Conservation (phyloP, 2,797 vertebrate genomes). For the Crax fasciolata region DNA sequence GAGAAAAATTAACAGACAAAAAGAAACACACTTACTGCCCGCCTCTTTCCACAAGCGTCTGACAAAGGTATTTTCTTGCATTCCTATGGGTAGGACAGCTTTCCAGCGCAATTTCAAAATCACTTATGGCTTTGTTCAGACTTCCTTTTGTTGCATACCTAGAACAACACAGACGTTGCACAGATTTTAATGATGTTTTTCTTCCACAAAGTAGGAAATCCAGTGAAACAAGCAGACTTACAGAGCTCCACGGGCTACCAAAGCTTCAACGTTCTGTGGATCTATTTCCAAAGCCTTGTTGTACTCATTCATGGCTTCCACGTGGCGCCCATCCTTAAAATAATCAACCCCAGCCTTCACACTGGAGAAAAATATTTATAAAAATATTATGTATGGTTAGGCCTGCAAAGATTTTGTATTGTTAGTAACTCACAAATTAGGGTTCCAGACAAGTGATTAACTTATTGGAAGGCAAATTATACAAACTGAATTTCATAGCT, state of each 20-base stretch:
- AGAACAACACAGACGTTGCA: neutral
- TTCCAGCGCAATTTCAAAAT: conserved; percentile 94
- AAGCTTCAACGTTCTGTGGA: conserved; percentile 93
- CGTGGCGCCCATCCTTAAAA: conserved; percentile 93
- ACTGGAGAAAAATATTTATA: conserved; percentile 76
- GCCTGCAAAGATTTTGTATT: neutral
- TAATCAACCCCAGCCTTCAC: conserved; percentile 95
- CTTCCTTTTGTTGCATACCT: conserved; percentile 98
- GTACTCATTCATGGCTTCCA: conserved; percentile 98
- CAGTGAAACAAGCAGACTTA: conserved; percentile 81
- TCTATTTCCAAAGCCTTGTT: conserved; percentile 98
- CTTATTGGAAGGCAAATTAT: neutral
- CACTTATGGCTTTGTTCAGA: conserved; percentile 93
- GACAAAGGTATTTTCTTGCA: conserved; percentile 97
- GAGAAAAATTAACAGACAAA: neutral
- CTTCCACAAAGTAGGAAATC: neutral
- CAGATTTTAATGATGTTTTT: neutral
- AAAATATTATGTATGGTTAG: neutral
- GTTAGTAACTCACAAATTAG: neutral
- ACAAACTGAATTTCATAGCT: neutral
- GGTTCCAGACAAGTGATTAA: neutral
- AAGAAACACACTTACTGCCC: conserved; percentile 89
- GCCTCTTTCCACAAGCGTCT: conserved; percentile 96
- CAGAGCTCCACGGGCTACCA: conserved; percentile 97
- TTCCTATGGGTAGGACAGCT: conserved; percentile 95